Evolutionary conservation across 2,113 vertebrate species (phyloP).

Genomic region (Semnornis frantzii): DNA sequence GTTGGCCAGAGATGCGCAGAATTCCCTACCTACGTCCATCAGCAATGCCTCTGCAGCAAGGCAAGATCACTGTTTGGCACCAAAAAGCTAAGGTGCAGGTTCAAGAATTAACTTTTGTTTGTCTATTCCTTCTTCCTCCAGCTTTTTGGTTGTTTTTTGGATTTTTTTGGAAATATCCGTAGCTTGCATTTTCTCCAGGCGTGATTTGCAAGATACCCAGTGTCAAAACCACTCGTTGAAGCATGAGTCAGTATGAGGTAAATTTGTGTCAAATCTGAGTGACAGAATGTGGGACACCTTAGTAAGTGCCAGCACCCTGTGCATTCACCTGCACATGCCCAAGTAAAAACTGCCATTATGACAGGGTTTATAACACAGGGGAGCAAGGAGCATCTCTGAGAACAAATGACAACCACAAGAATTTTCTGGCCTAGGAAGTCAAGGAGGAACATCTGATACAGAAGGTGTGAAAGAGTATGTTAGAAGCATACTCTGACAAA

Average conservation of each 20-base stretch:
- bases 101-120: background rate
- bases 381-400: background rate
- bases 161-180: background rate
- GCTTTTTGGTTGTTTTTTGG: background rate
- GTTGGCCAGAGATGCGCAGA: background rate
- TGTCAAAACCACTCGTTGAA: background rate
- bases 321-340: background rate
- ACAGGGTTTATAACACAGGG: background rate
- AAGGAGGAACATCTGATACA: background rate
- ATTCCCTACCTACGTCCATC: background rate
- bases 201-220: background rate
- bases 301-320: background rate
- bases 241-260: background rate
- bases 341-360: background rate
- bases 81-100: background rate
- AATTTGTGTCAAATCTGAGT: background rate
- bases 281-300: background rate
- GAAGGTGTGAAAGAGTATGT: background rate
- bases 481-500: background rate
- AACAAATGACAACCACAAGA: background rate
- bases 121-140: background rate
- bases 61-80: background rate
- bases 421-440: background rate
- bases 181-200: background rate
- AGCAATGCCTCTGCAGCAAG: background rate